Conservation (phyloP, 1,140 invertebrate species). For the Proctacanthus coquilletti region DNA sequence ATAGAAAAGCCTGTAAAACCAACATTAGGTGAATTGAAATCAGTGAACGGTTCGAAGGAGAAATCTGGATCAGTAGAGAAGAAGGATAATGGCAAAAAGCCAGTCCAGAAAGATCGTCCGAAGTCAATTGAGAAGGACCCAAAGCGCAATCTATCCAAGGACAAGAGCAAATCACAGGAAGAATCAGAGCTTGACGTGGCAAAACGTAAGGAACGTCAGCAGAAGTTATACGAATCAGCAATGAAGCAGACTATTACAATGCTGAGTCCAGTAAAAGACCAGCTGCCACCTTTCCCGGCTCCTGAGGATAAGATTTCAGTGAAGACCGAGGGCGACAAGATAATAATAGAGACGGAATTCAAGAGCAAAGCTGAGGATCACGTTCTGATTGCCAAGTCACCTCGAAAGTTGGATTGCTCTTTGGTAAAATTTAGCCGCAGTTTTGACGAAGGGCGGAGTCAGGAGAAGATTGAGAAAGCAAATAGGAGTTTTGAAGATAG, state of each 20-base stretch:
- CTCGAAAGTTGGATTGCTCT: conserved; percentile 48
- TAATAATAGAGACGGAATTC: conserved; percentile 45
- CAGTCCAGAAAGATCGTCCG: conserved; percentile 43
- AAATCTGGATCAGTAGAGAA: conserved; percentile 12
- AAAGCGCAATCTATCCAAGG: conserved; percentile 41
- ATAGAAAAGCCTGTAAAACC: conserved; percentile 30
- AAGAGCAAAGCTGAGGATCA: conserved; percentile 43
- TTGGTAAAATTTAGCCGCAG: conserved; percentile 48
- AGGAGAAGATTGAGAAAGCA: conserved; percentile 35
- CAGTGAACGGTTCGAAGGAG: not conserved
- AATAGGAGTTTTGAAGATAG: conserved; percentile 44
- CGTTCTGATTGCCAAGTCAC: conserved; percentile 52
- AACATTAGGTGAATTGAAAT: conserved; percentile 38
- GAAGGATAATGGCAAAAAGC: conserved; percentile 36
- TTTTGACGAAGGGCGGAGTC: conserved; percentile 41
- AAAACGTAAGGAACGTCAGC: conserved; percentile 50
- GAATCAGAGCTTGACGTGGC: conserved; percentile 49
- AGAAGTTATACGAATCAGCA: conserved; percentile 51
- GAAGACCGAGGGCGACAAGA: conserved; percentile 44
- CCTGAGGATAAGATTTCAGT: conserved; percentile 48
- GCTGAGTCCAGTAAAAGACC: conserved; percentile 49
- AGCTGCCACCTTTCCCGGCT: conserved; percentile 45
- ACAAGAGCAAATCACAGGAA: conserved; percentile 49
- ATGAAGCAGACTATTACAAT: conserved; percentile 52
- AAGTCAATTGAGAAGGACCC: conserved; percentile 46